Evolutionary conservation across 2,113 vertebrate genomes (phyloP).

Genomic region (Hepsetus odoe): DNA sequence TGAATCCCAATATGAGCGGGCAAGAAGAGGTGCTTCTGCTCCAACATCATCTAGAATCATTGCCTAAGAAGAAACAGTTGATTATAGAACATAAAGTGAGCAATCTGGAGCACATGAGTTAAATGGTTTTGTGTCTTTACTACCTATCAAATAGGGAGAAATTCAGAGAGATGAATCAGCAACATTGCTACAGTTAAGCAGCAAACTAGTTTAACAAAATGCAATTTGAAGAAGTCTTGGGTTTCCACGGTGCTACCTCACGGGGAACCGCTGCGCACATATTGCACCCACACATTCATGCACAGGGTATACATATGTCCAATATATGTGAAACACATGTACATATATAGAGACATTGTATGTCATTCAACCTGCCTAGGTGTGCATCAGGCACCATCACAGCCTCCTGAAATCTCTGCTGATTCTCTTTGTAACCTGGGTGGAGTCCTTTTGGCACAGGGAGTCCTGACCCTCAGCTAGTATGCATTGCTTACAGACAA

Average conservation of each 20-base stretch:
- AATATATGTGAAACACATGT: too few relatives aligned
- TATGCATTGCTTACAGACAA: neutral
- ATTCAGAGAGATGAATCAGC: neutral
- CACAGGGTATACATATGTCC: neutral
- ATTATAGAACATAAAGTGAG: neutral
- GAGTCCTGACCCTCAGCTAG: neutral
- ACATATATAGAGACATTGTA: too few relatives aligned
- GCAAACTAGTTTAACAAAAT: neutral
- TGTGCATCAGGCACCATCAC: neutral
- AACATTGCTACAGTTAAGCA: neutral
- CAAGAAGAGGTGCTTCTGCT: neutral
- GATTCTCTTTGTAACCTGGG: too few relatives aligned
- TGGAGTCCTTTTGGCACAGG: neutral
- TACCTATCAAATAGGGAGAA: neutral
- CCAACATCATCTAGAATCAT: neutral
- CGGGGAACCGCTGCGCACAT: too few relatives aligned
- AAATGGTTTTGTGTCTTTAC: neutral
- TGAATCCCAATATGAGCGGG: constrained; percentile 22
- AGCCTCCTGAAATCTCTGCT: neutral
- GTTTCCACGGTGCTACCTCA: too few relatives aligned
- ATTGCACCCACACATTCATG: too few relatives aligned
- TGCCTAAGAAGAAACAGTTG: neutral
- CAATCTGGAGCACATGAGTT: neutral
- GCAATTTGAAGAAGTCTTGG: too few relatives aligned
- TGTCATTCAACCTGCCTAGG: too few relatives aligned